Evolutionary conservation across 2,888 invertebrate genomes (phyloP).

Genomic region (Morinoia aosen): DNA sequence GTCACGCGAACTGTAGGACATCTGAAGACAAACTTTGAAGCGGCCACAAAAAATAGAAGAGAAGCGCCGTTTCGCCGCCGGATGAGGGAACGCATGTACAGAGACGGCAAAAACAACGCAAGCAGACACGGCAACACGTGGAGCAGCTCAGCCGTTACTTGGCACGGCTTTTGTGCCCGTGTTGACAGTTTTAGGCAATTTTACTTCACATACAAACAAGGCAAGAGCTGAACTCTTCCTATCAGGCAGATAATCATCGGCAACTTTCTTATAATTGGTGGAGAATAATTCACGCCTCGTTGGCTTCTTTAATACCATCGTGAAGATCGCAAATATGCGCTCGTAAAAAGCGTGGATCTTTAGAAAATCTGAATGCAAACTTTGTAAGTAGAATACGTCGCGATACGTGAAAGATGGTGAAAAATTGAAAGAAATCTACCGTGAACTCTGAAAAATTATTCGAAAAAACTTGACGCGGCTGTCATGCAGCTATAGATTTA

Average conservation of each 20-base stretch:
- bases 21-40: background rate
- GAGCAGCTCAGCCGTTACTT: background rate
- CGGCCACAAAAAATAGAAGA: background rate
- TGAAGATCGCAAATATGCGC: too few species aligned
- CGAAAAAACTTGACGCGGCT: too few species aligned
- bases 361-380: too few species aligned
- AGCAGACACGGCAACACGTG: conserved; percentile 1
- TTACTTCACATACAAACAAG: background rate
- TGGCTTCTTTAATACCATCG: too few species aligned
- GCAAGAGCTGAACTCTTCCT: background rate
- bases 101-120: background rate
- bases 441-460: too few species aligned
- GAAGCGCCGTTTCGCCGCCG: background rate
- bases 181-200: background rate
- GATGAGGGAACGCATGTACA: conserved; percentile 12
- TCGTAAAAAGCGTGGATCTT: too few species aligned
- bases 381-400: too few species aligned
- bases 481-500: too few species aligned
- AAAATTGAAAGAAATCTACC: too few species aligned
- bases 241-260: background rate
- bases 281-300: too few species aligned
- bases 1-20: background rate
- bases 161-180: background rate
- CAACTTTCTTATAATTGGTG: background rate
- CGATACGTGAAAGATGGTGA: too few species aligned